Evolutionary conservation across 1,140 invertebrate species (phyloP).

Genomic region (Drosophila nebulosa): DNA sequence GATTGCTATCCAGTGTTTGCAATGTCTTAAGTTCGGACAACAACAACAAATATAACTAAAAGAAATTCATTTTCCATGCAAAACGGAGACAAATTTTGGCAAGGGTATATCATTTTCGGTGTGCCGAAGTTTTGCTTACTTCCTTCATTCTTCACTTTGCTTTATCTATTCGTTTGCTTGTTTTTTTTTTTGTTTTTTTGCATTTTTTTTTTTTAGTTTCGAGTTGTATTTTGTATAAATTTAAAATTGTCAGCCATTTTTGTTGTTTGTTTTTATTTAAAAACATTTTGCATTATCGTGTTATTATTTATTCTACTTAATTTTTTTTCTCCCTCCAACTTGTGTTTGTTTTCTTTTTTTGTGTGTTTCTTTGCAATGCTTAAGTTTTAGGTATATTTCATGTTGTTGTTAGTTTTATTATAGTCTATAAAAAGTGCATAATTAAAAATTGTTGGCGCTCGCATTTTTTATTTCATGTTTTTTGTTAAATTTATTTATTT

Average conservation of each 20-base stretch:
- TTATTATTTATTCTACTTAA: constrained; percentile 25
- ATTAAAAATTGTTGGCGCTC: constrained; percentile 68
- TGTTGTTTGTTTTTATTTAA: constrained; percentile 54
- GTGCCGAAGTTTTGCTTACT: neutral
- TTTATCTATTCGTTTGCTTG: constrained; percentile 40
- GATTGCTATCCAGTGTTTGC: too few species aligned
- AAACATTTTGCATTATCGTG: constrained; percentile 60
- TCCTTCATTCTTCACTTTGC: constrained; percentile 14
- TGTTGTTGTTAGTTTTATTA: constrained; percentile 25
- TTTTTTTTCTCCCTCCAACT: neutral
- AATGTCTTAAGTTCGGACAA: too few species aligned
- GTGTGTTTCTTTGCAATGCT: neutral
- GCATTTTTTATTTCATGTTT: constrained; percentile 30
- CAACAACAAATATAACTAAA: too few species aligned
- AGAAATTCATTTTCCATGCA: too few species aligned
- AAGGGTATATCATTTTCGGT: constrained; percentile 1
- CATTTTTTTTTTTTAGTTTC: constrained; percentile 26
- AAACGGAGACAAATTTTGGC: neutral
- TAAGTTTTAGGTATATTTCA: constrained; percentile 5
- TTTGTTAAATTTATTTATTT: constrained; percentile 10
- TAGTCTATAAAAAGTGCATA: constrained; percentile 72
- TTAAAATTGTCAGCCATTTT: constrained; percentile 76
- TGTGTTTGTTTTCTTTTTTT: too few species aligned
- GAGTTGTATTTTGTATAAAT: constrained; percentile 54
- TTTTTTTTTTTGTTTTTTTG: constrained; percentile 28